Evolutionary conservation across 2,888 invertebrate species (phyloP).

Genomic region (Hirtodrosophila alboralis): DNA sequence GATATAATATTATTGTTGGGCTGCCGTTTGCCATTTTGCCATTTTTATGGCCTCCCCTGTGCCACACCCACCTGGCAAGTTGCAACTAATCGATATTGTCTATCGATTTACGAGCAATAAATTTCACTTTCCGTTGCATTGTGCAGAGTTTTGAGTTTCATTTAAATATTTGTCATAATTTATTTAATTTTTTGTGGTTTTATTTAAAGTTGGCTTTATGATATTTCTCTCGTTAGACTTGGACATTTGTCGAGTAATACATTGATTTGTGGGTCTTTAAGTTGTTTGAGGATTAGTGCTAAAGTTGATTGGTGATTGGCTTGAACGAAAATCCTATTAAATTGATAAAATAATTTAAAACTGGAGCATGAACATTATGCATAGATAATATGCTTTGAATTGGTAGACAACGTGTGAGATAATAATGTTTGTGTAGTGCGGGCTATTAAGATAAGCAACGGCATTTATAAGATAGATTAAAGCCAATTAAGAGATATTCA

Average conservation of each 20-base stretch:
- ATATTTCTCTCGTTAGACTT: slow-evolving; percentile 34
- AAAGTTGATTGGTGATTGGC: slow-evolving; percentile 30
- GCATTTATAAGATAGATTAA: too few species aligned
- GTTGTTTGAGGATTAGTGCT: slow-evolving; percentile 32
- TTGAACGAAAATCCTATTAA: slow-evolving; percentile 19
- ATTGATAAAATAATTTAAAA: slow-evolving; percentile 12
- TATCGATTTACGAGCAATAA: slow-evolving; percentile 71
- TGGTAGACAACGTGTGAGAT: slow-evolving; percentile 18
- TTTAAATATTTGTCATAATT: slow-evolving; percentile 71
- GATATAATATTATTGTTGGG: slow-evolving; percentile 26
- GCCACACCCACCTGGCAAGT: slow-evolving; percentile 71
- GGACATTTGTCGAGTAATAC: slow-evolving; percentile 36
- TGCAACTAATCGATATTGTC: slow-evolving; percentile 76
- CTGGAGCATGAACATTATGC: slow-evolving; percentile 29
- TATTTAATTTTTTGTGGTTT: slow-evolving; percentile 67
- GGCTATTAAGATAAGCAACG: too few species aligned
- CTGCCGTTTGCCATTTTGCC: slow-evolving; percentile 63
- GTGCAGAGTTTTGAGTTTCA: slow-evolving; percentile 46
- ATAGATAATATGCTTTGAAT: slow-evolving; percentile 6
- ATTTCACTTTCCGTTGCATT: slow-evolving; percentile 74
- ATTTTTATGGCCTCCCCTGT: slow-evolving; percentile 57
- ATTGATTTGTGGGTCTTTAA: slow-evolving; percentile 32
- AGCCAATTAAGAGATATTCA: too few species aligned
- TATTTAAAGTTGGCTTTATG: slow-evolving; percentile 51
- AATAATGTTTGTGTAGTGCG: background rate